Evolutionary conservation across 2,888 invertebrate species (phyloP).

Genomic region (Drosophila borealis): DNA sequence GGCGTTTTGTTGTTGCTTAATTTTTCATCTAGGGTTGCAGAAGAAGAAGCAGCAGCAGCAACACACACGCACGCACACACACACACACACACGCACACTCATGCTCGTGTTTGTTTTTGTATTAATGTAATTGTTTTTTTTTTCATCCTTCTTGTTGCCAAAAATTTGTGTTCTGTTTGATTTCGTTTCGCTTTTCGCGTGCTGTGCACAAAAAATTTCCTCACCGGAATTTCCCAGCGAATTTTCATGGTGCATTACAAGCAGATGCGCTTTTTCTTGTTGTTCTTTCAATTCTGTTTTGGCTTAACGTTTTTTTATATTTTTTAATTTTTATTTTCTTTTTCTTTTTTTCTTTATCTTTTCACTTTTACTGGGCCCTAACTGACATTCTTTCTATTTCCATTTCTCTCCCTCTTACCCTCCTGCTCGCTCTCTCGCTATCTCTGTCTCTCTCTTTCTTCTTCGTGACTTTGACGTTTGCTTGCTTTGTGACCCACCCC

Average conservation of each 20-base stretch:
- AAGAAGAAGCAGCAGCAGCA: conserved; percentile 11
- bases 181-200: conserved; percentile 43
- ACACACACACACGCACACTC: conserved; percentile 19
- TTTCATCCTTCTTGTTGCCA: conserved; percentile 15
- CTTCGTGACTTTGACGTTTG: conserved; percentile 52
- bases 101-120: conserved; percentile 61
- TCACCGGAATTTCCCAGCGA: conserved; percentile 3
- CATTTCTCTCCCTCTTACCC: not conserved
- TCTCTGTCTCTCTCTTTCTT: not conserved
- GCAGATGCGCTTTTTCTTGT: conserved; percentile 28
- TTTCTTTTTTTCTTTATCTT: conserved; percentile 30
- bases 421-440: not conserved
- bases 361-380: conserved; percentile 45
- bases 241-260: conserved; percentile 26
- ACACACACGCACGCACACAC: conserved; percentile 12
- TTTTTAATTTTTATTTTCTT: not conserved
- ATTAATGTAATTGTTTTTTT: conserved; percentile 46
- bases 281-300: conserved; percentile 22
- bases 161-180: conserved; percentile 53
- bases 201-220: conserved; percentile 5
- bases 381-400: not conserved
- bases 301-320: not conserved
- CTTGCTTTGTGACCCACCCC: conserved; percentile 42
- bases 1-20: conserved; percentile 74
- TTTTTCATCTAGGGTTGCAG: conserved; percentile 75